Evolutionary conservation across 2,113 vertebrate genomes (phyloP), one percentile per base, ranked within the genome.

Genomic region (Rhinogobius similis): DNA sequence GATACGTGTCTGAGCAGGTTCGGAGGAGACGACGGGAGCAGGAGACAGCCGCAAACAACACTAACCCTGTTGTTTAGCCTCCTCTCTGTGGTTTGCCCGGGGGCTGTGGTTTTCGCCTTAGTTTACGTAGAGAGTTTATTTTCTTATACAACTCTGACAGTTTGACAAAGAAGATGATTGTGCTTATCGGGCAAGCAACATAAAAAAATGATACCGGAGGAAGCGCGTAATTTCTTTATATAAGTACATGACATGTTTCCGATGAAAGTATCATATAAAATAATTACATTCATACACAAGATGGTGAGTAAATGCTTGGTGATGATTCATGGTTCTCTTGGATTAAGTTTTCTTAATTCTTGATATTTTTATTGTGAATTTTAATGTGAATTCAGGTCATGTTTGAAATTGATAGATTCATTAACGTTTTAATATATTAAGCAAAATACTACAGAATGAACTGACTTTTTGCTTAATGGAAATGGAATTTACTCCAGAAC

Each of bases 61-160:
- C 78, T 77, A 58, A 76, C 79, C 72, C 76, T 75, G 79, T 87
- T 84, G 77, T 89, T 86, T 46, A 52, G 58, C 56, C 62, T 62
- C 7, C 10, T 73, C 80, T 82, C 70, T 88, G 84, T 3, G 10
- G 69, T 65, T 76, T n/a, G 65, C 85, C 85, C 41, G 0, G 9
- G 73, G 82, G 75, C 76, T 46, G 24, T 3, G 46, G 23, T 62
- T 66, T 77, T 67, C 73, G 69, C 68, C 79, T 26, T 16, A 68
- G 73, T 81, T 87, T 83, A 83, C 69, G 67, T 85, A 75, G 75
- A 83, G 84, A 72, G 76, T 87, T 87, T 87, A 81, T 83, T 41
- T 70, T 77, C 59, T 78, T 59, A n/a, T n/a, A n/a, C n/a, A n/a
- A n/a, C n/a, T n/a, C n/a, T 70, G 79, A 78, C 86, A 79, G 79